Evolutionary conservation across 2,888 invertebrate species (phyloP), one percentile per base, ranked within the genome.

Genomic region (Caenorhabditis sp.): DNA sequence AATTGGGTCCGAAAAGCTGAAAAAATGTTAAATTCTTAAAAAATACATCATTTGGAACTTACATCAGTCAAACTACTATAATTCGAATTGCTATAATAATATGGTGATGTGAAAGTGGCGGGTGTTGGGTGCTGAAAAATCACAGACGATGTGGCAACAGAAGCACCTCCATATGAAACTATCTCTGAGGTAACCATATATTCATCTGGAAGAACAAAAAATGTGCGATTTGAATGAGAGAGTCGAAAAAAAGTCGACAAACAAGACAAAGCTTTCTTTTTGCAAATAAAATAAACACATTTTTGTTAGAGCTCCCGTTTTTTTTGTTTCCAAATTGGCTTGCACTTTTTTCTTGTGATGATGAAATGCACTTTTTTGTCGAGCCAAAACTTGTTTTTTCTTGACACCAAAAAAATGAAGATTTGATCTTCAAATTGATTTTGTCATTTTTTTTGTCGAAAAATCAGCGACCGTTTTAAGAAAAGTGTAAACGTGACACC

Each of bases 121-220:
- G 50, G 19, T 53, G 53, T 8, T 53, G n/a, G 53, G 43, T 43
- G 8, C 12, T 50, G 4, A n/a, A 51, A 21, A 51, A 51, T 51
- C 21, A 12, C n/a, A 36, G 58, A 59, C 31, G 73, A 68, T 24
- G 62, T 73, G 59, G 66, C 62, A 14, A 23, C 66, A 43, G 43
- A 43, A 62, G 73, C 73, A 64, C 74, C 74, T 60, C 74, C 74
- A 67, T 74, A 74, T 63, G 74, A 69, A 69, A 74, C 74, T 74
- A 74, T 69, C 63, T 69, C 66, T 69, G 74, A 74, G 69, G 74
- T 60, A 60, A 65, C 74, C 74, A 74, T 74, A 69, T 69, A 74
- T 69, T 69, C 74, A 74, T 74, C 74, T 74, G 69, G n/a, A 51
- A 57, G 17, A 55, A 51, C 3, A 23, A 63, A 61, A 64, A 69